Percentiles rank a stretch among this genome's conserved stretches.
These are phyloP conservation scores for Hypselothyrea guttata DNA, from an alignment of 2,888 invertebrate species.

Conservation along the genomic window DNA sequence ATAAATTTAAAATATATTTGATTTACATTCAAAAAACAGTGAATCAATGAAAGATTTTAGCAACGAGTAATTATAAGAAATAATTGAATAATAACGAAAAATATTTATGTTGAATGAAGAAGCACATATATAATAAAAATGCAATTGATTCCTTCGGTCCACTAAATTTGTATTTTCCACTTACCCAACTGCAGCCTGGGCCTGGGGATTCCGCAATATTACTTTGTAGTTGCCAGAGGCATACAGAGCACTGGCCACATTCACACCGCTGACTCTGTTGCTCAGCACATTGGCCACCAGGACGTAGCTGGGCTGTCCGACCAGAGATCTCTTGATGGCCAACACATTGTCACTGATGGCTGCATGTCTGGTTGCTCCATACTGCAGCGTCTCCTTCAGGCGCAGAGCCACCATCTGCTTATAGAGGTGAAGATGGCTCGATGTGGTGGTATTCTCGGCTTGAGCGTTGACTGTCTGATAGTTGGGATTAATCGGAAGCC, in stretches of 20 bases:
- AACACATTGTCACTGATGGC: slow-evolving; percentile 72
- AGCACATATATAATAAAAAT: too few relatives aligned
- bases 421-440: slow-evolving; percentile 86
- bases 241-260: slow-evolving; percentile 74
- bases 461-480: slow-evolving; percentile 85
- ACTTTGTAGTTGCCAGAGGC: slow-evolving; percentile 58
- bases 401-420: slow-evolving; percentile 83
- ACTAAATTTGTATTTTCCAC: slow-evolving; percentile 10
- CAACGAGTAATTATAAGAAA: too few relatives aligned
- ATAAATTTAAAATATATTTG: too few relatives aligned
- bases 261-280: slow-evolving; percentile 63
- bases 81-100: too few relatives aligned
- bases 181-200: slow-evolving; percentile 73
- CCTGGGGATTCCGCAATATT: slow-evolving; percentile 67
- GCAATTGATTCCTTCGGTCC: too few relatives aligned
- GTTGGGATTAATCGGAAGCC: slow-evolving; percentile 84
- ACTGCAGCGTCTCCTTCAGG: slow-evolving; percentile 68
- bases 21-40: too few relatives aligned
- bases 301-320: slow-evolving; percentile 79
- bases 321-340: slow-evolving; percentile 73
- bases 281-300: slow-evolving; percentile 83
- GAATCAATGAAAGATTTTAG: too few relatives aligned
- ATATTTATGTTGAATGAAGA: too few relatives aligned
- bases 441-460: slow-evolving; percentile 80
- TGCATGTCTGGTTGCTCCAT: slow-evolving; percentile 66